phyloP scores from a whole-genome alignment of 2,888 invertebrate genomes.

The Gortyna flavago region DNA sequence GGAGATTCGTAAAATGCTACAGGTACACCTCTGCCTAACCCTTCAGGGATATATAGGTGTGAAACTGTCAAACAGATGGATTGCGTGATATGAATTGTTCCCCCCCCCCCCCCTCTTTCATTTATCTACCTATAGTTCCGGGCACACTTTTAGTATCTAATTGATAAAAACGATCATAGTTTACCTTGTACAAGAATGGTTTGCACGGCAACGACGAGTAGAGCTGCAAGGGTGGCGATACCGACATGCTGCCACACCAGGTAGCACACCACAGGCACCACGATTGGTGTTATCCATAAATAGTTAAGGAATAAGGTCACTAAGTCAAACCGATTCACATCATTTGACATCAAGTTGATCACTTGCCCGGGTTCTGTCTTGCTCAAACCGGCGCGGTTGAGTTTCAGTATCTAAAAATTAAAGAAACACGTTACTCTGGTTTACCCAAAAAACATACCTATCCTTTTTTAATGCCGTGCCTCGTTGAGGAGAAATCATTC shows the following conservation, averaged over 20 bases:
- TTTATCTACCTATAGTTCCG: not conserved
- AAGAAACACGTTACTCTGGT: not conserved
- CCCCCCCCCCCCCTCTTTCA: no score
- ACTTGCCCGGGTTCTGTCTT: constrained; percentile 93
- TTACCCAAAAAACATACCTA: not conserved
- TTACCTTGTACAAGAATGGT: constrained; percentile 89
- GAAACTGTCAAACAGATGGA: no score
- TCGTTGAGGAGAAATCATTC: not conserved
- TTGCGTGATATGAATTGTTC: no score
- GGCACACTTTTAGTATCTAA: not conserved
- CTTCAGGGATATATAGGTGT: no score
- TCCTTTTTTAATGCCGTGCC: not conserved
- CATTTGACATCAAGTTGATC: constrained; percentile 95
- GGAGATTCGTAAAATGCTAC: no score
- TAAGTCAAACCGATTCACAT: constrained; percentile 95
- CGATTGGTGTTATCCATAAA: constrained; percentile 94
- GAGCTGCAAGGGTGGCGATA: constrained; percentile 82
- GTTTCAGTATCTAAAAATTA: constrained; percentile 81
- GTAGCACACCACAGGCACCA: constrained; percentile 90
- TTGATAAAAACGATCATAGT: not conserved
- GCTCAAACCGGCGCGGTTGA: constrained; percentile 90
- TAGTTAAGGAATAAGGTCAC: constrained; percentile 93
- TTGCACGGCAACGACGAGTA: constrained; percentile 88
- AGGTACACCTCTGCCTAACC: no score
- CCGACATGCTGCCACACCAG: constrained; percentile 85